phyloP scores from a whole-genome alignment of 2,797 vertebrate species.

The Xerus rutilus region DNA sequence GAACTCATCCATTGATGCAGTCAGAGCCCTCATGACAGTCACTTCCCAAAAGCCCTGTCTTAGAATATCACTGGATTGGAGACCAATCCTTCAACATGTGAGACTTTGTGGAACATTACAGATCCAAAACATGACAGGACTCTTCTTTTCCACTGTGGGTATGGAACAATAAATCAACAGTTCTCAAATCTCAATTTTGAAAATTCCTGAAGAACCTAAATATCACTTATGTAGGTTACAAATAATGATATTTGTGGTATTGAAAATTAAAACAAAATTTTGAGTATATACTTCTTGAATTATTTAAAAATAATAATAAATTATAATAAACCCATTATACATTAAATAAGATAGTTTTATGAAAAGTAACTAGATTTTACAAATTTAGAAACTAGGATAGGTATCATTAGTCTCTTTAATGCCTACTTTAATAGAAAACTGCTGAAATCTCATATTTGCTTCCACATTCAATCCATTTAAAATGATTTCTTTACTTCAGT shows the following conservation, averaged over 20 bases:
- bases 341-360: slow-evolving; percentile 26
- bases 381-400: background rate
- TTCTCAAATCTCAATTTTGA: background rate
- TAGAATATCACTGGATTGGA: no score
- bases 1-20: no score
- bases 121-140: no score
- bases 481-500: background rate
- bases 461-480: background rate
- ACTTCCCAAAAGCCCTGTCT: no score
- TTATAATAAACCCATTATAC: background rate
- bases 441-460: background rate
- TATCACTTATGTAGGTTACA: background rate
- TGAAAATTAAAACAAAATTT: background rate
- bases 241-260: background rate
- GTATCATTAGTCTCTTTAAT: background rate
- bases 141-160: background rate
- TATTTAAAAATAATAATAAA: background rate
- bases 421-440: background rate
- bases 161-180: background rate
- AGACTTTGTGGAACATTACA: no score
- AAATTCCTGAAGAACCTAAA: background rate
- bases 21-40: no score
- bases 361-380: background rate
- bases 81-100: no score
- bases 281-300: background rate